Percentiles rank a stretch among this genome's conserved stretches.
Conservation (phyloP, 2,888 invertebrate genomes). For the Ephialtes manifestator region DNA sequence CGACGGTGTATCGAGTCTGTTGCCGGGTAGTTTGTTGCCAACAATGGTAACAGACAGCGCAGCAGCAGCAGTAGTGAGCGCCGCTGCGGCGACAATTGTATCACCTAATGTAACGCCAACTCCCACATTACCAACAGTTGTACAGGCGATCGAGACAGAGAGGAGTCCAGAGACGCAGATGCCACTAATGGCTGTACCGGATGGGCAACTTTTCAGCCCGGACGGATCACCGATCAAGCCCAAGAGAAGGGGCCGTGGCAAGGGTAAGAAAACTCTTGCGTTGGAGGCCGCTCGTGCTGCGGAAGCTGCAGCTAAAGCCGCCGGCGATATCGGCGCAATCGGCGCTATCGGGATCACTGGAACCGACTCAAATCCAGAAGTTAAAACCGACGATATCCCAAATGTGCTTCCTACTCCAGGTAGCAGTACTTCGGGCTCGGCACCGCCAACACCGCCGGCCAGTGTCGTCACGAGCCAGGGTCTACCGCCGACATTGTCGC, state of each 20-base stretch:
- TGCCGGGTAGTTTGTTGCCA: slow-evolving; percentile 57
- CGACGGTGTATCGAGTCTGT: slow-evolving; percentile 79
- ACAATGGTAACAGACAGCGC: slow-evolving; percentile 70
- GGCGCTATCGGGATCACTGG: slow-evolving; percentile 75
- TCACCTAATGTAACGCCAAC: slow-evolving; percentile 70
- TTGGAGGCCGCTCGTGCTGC: slow-evolving; percentile 86
- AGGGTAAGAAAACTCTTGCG: slow-evolving; percentile 85
- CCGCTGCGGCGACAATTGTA: slow-evolving; percentile 66
- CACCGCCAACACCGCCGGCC: slow-evolving; percentile 82
- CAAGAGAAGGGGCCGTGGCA: slow-evolving; percentile 84
- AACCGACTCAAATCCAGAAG: slow-evolving; percentile 81
- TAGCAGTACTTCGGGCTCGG: slow-evolving; percentile 84
- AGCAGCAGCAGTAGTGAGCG: slow-evolving; percentile 1
- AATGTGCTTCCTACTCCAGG: slow-evolving; percentile 82
- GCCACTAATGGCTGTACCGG: slow-evolving; percentile 77
- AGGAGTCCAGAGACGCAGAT: slow-evolving; percentile 77
- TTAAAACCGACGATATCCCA: slow-evolving; percentile 78
- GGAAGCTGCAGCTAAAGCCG: slow-evolving; percentile 86
- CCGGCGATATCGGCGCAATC: slow-evolving; percentile 82
- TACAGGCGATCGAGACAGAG: slow-evolving; percentile 81
- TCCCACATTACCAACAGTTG: slow-evolving; percentile 62
- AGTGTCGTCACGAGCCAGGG: slow-evolving; percentile 75
- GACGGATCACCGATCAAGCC: slow-evolving; percentile 83
- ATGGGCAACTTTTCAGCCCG: slow-evolving; percentile 80
- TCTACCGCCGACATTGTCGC: slow-evolving; percentile 77